phyloP scores from a whole-genome alignment of 2,888 invertebrate genomes.

The Horisme vitalbata region DNA sequence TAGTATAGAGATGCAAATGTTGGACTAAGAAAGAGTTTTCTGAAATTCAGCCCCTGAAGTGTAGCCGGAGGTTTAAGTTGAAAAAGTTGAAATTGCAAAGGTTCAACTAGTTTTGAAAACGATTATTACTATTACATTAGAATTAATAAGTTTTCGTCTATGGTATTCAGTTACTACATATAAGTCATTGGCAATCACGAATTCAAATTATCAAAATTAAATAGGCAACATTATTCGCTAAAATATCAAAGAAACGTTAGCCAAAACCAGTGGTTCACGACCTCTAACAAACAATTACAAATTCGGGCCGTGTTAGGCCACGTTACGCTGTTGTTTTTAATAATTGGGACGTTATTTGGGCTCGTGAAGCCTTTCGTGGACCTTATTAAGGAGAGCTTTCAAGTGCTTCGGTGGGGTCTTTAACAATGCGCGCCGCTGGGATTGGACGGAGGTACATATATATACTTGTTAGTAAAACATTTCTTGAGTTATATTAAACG shows the following conservation, averaged over 20 bases:
- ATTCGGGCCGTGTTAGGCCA: slow-evolving; percentile 25
- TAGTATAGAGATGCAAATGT: too few relatives aligned
- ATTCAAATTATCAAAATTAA: not conserved
- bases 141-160: too few relatives aligned
- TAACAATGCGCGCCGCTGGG: slow-evolving; percentile 28
- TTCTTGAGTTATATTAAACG: slow-evolving; percentile 1
- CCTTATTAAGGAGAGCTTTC: slow-evolving; percentile 57
- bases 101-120: too few relatives aligned
- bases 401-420: slow-evolving; percentile 43
- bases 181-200: too few relatives aligned
- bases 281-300: slow-evolving; percentile 30
- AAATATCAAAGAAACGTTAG: slow-evolving; percentile 12
- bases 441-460: slow-evolving; percentile 21
- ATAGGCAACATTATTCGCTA: not conserved
- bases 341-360: slow-evolving; percentile 60
- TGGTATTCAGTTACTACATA: too few relatives aligned
- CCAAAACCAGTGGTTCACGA: slow-evolving; percentile 5
- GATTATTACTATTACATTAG: too few relatives aligned
- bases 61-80: too few relatives aligned
- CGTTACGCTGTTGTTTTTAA: slow-evolving; percentile 51
- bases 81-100: too few relatives aligned
- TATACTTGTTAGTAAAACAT: slow-evolving; percentile 6
- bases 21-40: too few relatives aligned
- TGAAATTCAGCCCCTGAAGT: too few relatives aligned
- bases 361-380: slow-evolving; percentile 44